These are phyloP conservation scores for Poeciliopsis turneri DNA, from an alignment of 2,797 vertebrate genomes.

Conservation along the genomic window DNA sequence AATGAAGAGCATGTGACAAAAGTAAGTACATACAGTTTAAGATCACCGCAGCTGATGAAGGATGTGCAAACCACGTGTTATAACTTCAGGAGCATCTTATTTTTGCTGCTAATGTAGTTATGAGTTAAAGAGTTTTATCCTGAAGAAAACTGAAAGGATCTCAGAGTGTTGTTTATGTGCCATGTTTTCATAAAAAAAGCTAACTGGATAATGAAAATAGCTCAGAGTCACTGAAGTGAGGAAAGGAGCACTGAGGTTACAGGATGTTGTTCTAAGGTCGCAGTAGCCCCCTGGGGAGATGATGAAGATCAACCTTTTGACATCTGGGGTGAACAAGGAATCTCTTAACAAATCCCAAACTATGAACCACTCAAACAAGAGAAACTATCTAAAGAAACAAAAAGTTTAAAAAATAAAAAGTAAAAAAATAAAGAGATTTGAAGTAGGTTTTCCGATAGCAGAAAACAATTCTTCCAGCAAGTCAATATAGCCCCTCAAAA, in stretches of 20 bases:
- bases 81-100: background rate
- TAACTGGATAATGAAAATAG: conserved; percentile 81
- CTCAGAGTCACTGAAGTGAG: conserved; percentile 72
- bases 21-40: background rate
- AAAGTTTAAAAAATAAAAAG: background rate
- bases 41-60: background rate
- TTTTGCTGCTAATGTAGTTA: conserved; percentile 9
- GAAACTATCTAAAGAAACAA: conserved; percentile 11
- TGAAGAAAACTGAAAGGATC: conserved; percentile 32
- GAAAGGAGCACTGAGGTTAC: conserved; percentile 65
- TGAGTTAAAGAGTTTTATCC: conserved; percentile 7
- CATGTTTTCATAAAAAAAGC: conserved; percentile 48
- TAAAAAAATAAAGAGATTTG: background rate
- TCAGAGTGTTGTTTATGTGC: conserved; percentile 52
- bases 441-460: conserved; percentile 37
- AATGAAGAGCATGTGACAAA: background rate
- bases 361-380: conserved; percentile 15
- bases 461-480: conserved; percentile 31
- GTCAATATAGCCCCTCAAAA: conserved; percentile 50
- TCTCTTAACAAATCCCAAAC: conserved; percentile 4
- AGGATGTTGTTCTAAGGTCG: conserved; percentile 74
- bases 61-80: background rate
- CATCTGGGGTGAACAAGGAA: conserved; percentile 28
- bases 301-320: conserved; percentile 54
- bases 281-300: conserved; percentile 56